Base-by-base conservation (phyloP, 1,140 invertebrate species). In the Watersipora subatra region DNA sequence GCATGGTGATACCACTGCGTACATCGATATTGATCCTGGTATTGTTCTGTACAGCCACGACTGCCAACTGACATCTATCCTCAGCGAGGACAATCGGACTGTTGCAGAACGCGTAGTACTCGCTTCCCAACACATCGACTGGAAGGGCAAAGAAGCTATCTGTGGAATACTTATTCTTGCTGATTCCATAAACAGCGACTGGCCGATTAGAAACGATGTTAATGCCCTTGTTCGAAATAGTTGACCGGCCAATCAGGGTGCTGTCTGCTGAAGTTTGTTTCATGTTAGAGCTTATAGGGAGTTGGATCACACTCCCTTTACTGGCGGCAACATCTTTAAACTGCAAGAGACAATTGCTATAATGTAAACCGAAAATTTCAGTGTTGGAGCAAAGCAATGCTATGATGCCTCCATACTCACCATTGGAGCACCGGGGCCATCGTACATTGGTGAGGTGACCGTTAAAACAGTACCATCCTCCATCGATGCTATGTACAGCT, bases 131-230 rank as follows among this genome's bases (percentile, higher is more conserved):
- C 58, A 28, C 7, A 28, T 12, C 22, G 7, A 22, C 22, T 1
- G 75, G 75, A 2, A 75, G 61, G 2, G 70, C 73, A 1, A 75
- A 61, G 63, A 70, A 76, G 19, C 70, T 72, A 61, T 76, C 75
- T 15, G 69, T 73, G 1, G 74, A 72, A 22, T 70, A 70, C 17
- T 22, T 57, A 22, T 72, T 67, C 57, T 69, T 69, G 66, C 73
- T 75, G 0, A 69, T 68, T 15, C 70, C 69, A 29, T 73, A 75
- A 1, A 74, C 69, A 20, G 70, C 68, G 19, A 75, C 62, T 28
- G 72, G 69, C 12, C 69, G 63, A 19, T 63, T 64, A 0, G 73
- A 67, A 2, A 24, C 2, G 19, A 64, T 22, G 15, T 26, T 15
- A 20, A 64, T 57, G 7, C 24, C 63, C 34, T 46, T 46, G 7